A percentile compares a stretch with the other conserved stretches of the same genome.
phyloP scores from a whole-genome alignment of 2,888 invertebrate species.

The Hyposoter dolosus region DNA sequence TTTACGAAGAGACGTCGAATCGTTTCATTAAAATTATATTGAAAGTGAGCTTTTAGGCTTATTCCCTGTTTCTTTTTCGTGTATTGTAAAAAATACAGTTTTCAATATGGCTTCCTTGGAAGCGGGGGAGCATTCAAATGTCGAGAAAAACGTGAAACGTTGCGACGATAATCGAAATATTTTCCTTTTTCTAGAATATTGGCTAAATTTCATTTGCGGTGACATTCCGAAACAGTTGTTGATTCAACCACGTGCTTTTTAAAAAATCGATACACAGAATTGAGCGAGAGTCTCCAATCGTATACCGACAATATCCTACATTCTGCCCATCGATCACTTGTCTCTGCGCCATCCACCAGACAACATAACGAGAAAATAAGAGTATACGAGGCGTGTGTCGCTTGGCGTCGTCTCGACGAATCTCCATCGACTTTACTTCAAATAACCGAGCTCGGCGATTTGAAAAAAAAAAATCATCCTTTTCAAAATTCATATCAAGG shows the following conservation, averaged over 20 bases:
- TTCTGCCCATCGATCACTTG: neutral
- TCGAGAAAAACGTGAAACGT: neutral
- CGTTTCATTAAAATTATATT: neutral
- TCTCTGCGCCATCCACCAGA: too few species aligned
- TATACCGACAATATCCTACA: neutral
- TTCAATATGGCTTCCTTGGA: neutral
- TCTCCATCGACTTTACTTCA: neutral
- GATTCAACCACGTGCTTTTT: too few species aligned
- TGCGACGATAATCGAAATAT: neutral
- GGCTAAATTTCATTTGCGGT: too few species aligned
- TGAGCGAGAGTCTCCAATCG: neutral
- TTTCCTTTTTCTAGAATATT: too few species aligned
- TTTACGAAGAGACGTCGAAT: neutral
- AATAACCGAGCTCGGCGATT: neutral
- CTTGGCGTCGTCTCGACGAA: neutral
- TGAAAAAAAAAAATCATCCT: neutral
- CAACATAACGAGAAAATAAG: neutral
- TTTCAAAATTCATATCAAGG: too few species aligned
- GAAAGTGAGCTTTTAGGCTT: neutral
- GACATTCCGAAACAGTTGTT: too few species aligned
- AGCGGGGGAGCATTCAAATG: neutral
- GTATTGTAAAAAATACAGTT: neutral
- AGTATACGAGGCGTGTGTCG: neutral
- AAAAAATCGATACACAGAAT: neutral
- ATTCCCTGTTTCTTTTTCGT: neutral